Evolutionary conservation across 2,113 vertebrate species (phyloP), one percentile per base, ranked within the genome.

Genomic region (Oenanthe melanoleuca): DNA sequence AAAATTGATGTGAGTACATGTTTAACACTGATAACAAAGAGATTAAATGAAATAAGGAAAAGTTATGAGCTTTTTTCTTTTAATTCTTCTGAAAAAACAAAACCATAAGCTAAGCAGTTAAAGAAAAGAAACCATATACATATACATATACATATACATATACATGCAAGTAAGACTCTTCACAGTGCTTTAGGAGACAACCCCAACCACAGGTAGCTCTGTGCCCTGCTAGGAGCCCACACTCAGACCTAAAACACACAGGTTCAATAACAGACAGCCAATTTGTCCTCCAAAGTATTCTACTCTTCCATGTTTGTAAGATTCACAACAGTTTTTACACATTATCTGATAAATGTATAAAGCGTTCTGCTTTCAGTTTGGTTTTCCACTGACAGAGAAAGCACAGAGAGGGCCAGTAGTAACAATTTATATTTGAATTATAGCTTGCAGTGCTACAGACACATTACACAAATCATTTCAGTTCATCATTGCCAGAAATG

Each of bases 281-380:
- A 38, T 73, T 55, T 87, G 12, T 59, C 66, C 52, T 50, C 44
- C 23, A 67, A 67, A 84, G 34, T 52, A 40, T 56, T 72, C 37
- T 53, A 38, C 49, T 69, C 37, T 24, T 81, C 52, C 34, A 12
- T 23, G 22, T 79, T 89, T 93, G 33, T 63, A 33, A 34, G n/a
- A 67, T 61, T 69, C 53, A 75, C 44, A 75, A 21, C 15, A 79
- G 74, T 88, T 17, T 79, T n/a, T 66, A 90, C 92, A 49, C 44
- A 77, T 82, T 37, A 71, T 6, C 63, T 75, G 50, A 95, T 72
- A 90, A 95, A 86, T 11, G 50, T 37, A 40, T 12, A 64, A 74
- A 82, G 24, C 15, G 53, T 56, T 72, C 42, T 88, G n/a, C 55
- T 75, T 82, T 60, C 66, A 57, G n/a, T 60, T 60, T 37, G 34